phyloP scores from a whole-genome alignment of 1,140 invertebrate genomes.

The Ips typographus region DNA sequence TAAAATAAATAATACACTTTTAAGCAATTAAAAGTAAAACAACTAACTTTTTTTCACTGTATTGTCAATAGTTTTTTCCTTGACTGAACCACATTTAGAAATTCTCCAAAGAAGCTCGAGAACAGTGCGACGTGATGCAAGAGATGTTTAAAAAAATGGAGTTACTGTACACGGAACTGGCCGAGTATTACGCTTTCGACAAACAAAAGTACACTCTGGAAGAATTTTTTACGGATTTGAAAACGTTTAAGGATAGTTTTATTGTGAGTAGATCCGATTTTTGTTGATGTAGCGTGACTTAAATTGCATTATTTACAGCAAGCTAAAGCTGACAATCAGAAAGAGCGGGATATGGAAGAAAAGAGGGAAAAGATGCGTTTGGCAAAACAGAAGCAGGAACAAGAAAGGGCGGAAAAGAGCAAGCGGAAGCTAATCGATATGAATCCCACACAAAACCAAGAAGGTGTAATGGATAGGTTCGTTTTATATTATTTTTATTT shows the following conservation, averaged over 20 bases:
- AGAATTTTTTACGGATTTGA: constrained; percentile 95
- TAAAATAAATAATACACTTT: background rate
- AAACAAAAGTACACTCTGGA: constrained; percentile 91
- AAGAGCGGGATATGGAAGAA: constrained; percentile 82
- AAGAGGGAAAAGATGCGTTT: constrained; percentile 82
- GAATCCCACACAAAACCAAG: constrained; percentile 82
- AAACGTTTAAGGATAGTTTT: constrained; percentile 93
- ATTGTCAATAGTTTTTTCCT: constrained; percentile 14
- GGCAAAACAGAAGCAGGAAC: constrained; percentile 82
- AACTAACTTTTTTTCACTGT: no score
- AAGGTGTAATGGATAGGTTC: constrained; percentile 91
- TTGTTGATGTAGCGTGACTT: background rate
- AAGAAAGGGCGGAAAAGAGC: constrained; percentile 78
- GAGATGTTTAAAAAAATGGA: constrained; percentile 96
- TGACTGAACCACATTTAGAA: constrained; percentile 34
- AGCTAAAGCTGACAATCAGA: constrained; percentile 83
- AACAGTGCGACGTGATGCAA: constrained; percentile 84
- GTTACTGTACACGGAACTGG: constrained; percentile 75
- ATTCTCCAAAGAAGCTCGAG: constrained; percentile 77
- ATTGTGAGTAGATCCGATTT: constrained; percentile 60
- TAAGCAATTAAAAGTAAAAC: no score
- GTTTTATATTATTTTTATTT: constrained; percentile 5
- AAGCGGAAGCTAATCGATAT: constrained; percentile 90
- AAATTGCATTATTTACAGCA: constrained; percentile 56
- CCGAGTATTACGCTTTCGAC: constrained; percentile 93